phyloP scores from a whole-genome alignment of 1,140 invertebrate genomes.

The Zaprionus inermis region DNA sequence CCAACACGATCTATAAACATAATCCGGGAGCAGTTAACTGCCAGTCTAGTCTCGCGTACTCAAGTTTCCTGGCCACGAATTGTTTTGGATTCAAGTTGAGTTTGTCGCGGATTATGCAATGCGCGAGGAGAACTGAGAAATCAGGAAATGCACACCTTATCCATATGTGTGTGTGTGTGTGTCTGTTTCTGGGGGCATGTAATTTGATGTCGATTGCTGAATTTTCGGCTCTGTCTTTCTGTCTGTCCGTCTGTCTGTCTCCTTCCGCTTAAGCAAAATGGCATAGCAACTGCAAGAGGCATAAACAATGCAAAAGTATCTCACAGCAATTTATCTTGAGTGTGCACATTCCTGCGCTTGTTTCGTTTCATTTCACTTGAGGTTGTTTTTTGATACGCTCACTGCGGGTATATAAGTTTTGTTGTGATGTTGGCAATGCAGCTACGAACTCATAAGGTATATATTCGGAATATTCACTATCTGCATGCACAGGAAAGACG shows the following conservation, averaged over 20 bases:
- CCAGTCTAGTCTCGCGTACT: neutral
- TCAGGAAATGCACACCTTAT: slow-evolving; percentile 27
- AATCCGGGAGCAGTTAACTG: neutral
- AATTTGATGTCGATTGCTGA: slow-evolving; percentile 27
- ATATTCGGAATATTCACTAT: too few species aligned
- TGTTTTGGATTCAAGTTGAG: slow-evolving; percentile 4
- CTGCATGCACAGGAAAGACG: too few species aligned
- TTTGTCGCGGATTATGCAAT: slow-evolving; percentile 17
- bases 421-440: too few species aligned
- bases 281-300: slow-evolving; percentile 32
- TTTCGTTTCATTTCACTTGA: slow-evolving; percentile 74
- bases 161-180: neutral
- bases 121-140: slow-evolving; percentile 3
- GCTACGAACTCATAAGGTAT: too few species aligned
- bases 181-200: too few species aligned
- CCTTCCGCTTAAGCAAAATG: slow-evolving; percentile 40
- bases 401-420: too few species aligned
- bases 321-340: slow-evolving; percentile 70
- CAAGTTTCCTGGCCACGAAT: neutral
- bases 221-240: slow-evolving; percentile 30
- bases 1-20: slow-evolving; percentile 4
- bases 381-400: slow-evolving; percentile 1
- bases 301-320: slow-evolving; percentile 59
- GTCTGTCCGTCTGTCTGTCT: slow-evolving; percentile 18
- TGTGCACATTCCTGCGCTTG: slow-evolving; percentile 73